Evolutionary conservation across 2,888 invertebrate genomes (phyloP).

Genomic region (Cheiracanthium punctorium): DNA sequence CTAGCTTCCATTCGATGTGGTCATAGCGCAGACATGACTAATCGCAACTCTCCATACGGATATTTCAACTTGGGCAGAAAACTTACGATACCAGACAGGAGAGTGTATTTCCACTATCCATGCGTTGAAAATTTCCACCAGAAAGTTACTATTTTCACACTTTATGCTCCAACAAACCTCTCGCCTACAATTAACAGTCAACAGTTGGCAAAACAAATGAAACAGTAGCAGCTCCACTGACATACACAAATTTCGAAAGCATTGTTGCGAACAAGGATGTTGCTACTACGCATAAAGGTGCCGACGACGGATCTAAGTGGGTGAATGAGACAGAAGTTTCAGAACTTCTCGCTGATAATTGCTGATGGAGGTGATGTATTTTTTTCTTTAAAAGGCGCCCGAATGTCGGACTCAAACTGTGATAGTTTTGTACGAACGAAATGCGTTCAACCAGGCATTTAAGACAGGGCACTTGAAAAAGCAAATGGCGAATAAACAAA

Average conservation of each 20-base stretch:
- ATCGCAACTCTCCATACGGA: background rate
- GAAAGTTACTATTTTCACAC: background rate
- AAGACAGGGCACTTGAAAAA: background rate
- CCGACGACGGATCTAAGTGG: constrained; percentile 23
- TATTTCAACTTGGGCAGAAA: background rate
- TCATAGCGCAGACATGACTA: background rate
- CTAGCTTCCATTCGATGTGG: background rate
- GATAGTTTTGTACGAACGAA: constrained; percentile 2
- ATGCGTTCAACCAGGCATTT: constrained; percentile 31
- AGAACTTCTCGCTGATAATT: constrained; percentile 20
- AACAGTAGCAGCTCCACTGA: background rate
- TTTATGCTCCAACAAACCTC: constrained; percentile 7
- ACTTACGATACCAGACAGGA: background rate
- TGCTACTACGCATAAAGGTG: constrained; percentile 18
- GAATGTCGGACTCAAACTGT: background rate
- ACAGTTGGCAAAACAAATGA: constrained; percentile 7
- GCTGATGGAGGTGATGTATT: constrained; percentile 9
- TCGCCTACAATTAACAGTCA: constrained; percentile 44
- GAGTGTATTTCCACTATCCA: background rate
- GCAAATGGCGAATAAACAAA: background rate
- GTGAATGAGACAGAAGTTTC: constrained; percentile 41
- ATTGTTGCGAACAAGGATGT: constrained; percentile 42
- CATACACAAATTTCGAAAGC: constrained; percentile 18
- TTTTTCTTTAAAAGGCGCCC: constrained; percentile 1
- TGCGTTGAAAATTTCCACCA: background rate